Evolutionary conservation across 2,888 invertebrate species (phyloP).

Genomic region (Callyntrura guangdongensis): DNA sequence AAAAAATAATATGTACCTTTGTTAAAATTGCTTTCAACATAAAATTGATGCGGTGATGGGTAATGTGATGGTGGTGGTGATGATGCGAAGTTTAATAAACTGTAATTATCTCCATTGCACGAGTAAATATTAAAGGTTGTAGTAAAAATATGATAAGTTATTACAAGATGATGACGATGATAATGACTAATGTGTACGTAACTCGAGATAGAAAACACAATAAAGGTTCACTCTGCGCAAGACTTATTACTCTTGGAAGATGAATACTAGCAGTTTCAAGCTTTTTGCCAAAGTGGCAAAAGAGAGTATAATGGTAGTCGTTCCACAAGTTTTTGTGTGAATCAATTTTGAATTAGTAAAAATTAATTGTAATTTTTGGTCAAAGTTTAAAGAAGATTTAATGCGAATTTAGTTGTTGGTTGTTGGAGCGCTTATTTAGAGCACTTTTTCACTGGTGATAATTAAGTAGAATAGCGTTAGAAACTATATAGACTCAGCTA

Average conservation of each 20-base stretch:
- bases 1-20: conserved; percentile 54
- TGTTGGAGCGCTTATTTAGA: not conserved
- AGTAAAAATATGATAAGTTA: conserved; percentile 71
- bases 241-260: conserved; percentile 15
- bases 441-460: conserved; percentile 3
- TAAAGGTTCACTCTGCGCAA: conserved; percentile 29
- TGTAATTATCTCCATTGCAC: conserved; percentile 78
- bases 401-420: conserved; percentile 38
- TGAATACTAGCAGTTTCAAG: not conserved
- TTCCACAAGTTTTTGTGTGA: conserved; percentile 43
- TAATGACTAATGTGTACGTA: conserved; percentile 67
- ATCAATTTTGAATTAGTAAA: conserved; percentile 47
- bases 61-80: conserved; percentile 73
- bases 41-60: conserved; percentile 67
- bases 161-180: conserved; percentile 67
- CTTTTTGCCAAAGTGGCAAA: not conserved
- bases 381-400: conserved; percentile 51
- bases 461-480: not conserved
- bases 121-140: conserved; percentile 75
- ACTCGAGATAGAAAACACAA: conserved; percentile 43
- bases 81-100: conserved; percentile 78
- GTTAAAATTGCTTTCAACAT: conserved; percentile 59
- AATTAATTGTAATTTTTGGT: conserved; percentile 54
- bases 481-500: not conserved
- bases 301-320: not conserved